Conservation (phyloP, 2,797 vertebrate genomes). For the Jordanella pulchra region DNA sequence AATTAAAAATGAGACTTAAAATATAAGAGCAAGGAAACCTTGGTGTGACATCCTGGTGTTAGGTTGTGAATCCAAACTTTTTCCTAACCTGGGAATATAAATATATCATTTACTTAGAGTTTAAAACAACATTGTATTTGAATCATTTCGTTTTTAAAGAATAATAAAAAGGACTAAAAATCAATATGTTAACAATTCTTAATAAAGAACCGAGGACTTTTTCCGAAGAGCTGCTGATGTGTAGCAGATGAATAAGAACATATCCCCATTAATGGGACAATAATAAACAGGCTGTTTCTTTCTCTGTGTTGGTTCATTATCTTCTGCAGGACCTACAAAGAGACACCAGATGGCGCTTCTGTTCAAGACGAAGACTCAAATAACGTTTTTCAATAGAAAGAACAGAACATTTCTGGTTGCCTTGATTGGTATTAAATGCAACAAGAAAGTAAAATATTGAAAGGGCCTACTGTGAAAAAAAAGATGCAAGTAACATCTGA, state of each 20-base stretch:
- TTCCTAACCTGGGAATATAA: neutral
- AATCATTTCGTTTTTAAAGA: neutral
- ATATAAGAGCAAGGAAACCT: too few species aligned
- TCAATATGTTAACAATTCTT: neutral
- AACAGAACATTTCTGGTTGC: neutral
- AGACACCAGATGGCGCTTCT: slow-evolving; percentile 59
- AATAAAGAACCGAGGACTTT: neutral
- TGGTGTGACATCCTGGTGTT: too few species aligned
- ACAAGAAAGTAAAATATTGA: neutral
- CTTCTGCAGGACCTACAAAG: slow-evolving; percentile 4
- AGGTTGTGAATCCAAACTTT: neutral
- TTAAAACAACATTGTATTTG: neutral
- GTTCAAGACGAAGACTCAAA: slow-evolving; percentile 9
- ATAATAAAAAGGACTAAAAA: too few species aligned
- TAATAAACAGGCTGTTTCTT: slow-evolving; percentile 5
- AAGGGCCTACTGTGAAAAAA: neutral
- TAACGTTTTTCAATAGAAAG: neutral
- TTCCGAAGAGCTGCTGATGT: neutral
- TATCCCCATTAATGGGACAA: neutral
- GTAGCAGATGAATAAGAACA: slow-evolving; percentile 8
- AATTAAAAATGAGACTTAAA: too few species aligned
- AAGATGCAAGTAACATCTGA: neutral
- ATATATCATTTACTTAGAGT: neutral
- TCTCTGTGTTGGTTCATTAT: neutral
- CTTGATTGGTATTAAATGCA: too few species aligned